Percentiles rank a stretch among this genome's conserved stretches.
phyloP scores from a whole-genome alignment of 2,888 invertebrate species.

The Lepidonotus clava region DNA sequence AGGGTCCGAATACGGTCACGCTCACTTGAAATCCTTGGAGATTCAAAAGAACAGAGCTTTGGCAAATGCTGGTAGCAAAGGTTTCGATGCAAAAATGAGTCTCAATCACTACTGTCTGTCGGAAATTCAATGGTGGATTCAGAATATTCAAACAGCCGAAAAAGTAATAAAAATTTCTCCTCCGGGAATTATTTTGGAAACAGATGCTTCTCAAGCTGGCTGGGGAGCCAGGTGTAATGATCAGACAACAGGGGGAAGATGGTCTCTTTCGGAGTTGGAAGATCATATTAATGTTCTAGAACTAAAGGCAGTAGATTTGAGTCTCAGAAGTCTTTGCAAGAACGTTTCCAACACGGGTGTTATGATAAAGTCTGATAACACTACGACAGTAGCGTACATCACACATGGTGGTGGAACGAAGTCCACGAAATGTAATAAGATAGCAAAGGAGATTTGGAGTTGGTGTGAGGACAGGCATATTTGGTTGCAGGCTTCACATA shows the following conservation, averaged over 20 bases:
- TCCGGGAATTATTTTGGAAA: background rate
- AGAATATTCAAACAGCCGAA: too few relatives aligned
- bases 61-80: too few relatives aligned
- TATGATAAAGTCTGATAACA: background rate
- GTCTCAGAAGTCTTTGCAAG: background rate
- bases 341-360: background rate
- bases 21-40: too few relatives aligned
- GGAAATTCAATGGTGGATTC: too few relatives aligned
- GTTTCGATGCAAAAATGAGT: too few relatives aligned
- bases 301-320: background rate
- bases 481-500: background rate
- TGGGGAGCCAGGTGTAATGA: background rate
- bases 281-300: background rate
- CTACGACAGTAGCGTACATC: background rate
- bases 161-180: background rate
- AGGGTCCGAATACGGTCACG: too few relatives aligned
- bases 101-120: too few relatives aligned
- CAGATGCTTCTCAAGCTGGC: background rate
- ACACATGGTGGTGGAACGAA: background rate
- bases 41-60: too few relatives aligned
- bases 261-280: too few relatives aligned
- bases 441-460: too few relatives aligned
- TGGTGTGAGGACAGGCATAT: background rate
- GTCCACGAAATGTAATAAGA: background rate
- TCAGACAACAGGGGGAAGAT: too few relatives aligned